Evolutionary conservation across 2,888 invertebrate genomes (phyloP).

Genomic region (Leptinotarsa juncta): DNA sequence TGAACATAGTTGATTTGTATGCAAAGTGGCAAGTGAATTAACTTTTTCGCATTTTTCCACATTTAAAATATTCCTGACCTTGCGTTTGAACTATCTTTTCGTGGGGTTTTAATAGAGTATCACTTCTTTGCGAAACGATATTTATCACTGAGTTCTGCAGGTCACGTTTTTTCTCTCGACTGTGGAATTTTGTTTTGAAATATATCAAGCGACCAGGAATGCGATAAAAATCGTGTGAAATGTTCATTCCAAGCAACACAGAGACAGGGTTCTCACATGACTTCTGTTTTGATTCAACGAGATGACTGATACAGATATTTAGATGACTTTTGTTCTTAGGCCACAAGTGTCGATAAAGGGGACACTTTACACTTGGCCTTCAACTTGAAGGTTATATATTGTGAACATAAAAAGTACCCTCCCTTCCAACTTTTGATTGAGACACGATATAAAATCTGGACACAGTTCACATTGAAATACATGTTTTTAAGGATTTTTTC

Average conservation of each 20-base stretch:
- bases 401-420: too few relatives aligned
- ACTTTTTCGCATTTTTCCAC: neutral
- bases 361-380: too few relatives aligned
- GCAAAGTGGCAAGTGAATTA: neutral
- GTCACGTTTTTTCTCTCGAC: slow-evolving; percentile 21
- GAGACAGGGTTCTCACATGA: neutral
- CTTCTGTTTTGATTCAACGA: neutral
- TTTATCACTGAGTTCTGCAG: slow-evolving; percentile 24
- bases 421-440: too few relatives aligned
- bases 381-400: too few relatives aligned
- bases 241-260: slow-evolving; percentile 8
- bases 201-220: slow-evolving; percentile 21
- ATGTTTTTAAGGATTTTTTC: too few relatives aligned
- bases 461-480: too few relatives aligned
- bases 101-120: neutral
- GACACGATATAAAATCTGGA: too few relatives aligned
- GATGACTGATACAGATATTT: neutral
- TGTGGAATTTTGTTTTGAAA: slow-evolving; percentile 30
- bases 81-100: slow-evolving; percentile 2
- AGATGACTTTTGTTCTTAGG: neutral
- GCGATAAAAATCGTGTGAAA: slow-evolving; percentile 40
- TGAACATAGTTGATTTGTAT: neutral
- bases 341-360: neutral
- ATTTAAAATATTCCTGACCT: neutral
- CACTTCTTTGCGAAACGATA: slow-evolving; percentile 28